Conservation (phyloP, 1,140 invertebrate species). For the Bombus turneri region DNA sequence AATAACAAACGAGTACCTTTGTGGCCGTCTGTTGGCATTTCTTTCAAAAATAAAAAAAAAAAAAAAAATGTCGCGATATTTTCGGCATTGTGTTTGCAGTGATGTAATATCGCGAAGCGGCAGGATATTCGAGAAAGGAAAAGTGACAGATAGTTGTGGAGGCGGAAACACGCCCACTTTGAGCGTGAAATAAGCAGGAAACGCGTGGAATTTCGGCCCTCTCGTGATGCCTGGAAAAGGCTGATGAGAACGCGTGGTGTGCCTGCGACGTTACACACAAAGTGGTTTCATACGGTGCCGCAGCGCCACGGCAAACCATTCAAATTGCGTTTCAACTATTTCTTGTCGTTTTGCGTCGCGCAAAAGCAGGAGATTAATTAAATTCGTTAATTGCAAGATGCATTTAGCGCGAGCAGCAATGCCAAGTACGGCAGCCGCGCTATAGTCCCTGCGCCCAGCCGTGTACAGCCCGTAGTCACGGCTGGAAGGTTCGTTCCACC, state of each 20-base stretch:
- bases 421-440: conserved; percentile 7
- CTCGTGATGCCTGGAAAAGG: conserved; percentile 27
- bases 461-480: background rate
- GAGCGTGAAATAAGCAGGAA: conserved; percentile 49
- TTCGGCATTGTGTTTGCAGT: too few relatives aligned
- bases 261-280: conserved; percentile 62
- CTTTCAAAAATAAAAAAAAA: background rate
- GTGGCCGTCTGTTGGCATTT: too few relatives aligned
- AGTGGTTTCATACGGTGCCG: conserved; percentile 61
- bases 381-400: conserved; percentile 81
- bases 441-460: conserved; percentile 31
- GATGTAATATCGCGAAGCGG: background rate
- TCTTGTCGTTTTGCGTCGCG: conserved; percentile 70
- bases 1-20: background rate
- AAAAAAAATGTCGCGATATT: background rate
- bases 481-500: conserved; percentile 20
- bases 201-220: conserved; percentile 43
- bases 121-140: background rate
- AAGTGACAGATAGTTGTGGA: conserved; percentile 26
- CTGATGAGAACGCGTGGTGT: conserved; percentile 39
- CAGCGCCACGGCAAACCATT: conserved; percentile 62
- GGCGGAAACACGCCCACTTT: conserved; percentile 22
- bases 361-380: conserved; percentile 79
- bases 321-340: conserved; percentile 77
- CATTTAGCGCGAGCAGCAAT: conserved; percentile 70